These are phyloP conservation scores for Popillia japonica DNA, from an alignment of 1,140 invertebrate species.

Conservation along the genomic window DNA sequence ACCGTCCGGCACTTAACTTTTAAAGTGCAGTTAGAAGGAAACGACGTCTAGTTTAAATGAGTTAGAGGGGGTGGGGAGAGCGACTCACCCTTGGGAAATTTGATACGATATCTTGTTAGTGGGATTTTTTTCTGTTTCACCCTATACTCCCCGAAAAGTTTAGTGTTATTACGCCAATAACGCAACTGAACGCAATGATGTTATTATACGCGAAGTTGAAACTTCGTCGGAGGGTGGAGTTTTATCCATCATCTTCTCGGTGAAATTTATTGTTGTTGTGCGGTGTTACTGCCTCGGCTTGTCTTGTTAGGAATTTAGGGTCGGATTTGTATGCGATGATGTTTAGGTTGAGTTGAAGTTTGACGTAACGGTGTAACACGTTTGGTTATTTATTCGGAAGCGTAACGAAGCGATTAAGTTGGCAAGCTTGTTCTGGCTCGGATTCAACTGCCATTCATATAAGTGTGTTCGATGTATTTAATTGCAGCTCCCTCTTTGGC, in stretches of 20 bases:
- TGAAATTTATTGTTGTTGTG: neutral
- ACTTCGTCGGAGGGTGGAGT: neutral
- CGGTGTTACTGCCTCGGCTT: neutral
- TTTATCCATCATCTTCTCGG: neutral
- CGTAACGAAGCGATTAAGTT: no score
- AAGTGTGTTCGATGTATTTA: no score
- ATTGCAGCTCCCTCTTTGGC: no score
- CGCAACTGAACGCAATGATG: neutral
- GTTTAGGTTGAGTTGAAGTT: no score
- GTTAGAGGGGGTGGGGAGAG: neutral
- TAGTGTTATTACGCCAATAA: conserved; percentile 6
- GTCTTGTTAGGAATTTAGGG: no score
- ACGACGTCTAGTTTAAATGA: conserved; percentile 1
- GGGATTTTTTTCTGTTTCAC: neutral
- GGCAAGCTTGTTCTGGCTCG: no score
- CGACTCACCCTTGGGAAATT: neutral
- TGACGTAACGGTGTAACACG: no score
- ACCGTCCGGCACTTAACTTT: neutral
- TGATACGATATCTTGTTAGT: conserved; percentile 10
- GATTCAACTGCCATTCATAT: no score
- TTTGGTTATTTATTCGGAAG: no score
- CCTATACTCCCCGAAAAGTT: neutral
- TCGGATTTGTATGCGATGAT: no score
- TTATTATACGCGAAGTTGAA: neutral
- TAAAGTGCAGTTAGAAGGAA: conserved; percentile 5